Evolutionary conservation across 2,888 invertebrate species (phyloP).

Genomic region (Bimastos eiseni): DNA sequence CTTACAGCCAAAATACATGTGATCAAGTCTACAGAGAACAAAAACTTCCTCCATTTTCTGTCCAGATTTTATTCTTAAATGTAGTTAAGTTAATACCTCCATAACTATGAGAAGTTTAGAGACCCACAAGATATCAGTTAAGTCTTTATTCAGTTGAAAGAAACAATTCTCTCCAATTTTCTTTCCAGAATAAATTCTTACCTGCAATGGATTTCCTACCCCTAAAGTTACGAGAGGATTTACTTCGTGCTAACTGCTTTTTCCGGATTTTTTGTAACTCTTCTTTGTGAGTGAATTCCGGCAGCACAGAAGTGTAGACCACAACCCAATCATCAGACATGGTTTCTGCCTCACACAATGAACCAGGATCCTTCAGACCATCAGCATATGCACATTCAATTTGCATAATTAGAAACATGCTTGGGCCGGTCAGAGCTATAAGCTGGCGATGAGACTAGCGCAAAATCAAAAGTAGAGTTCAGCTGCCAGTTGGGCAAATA

Average conservation of each 20-base stretch:
- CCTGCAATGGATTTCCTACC: neutral
- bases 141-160: neutral
- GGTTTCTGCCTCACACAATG: neutral
- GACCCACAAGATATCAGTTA: neutral
- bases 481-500: neutral
- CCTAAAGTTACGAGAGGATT: neutral
- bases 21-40: neutral
- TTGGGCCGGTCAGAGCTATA: neutral
- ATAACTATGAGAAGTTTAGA: neutral
- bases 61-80: neutral
- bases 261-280: neutral
- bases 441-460: neutral
- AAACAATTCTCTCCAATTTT: neutral
- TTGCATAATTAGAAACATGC: slow-evolving; percentile 4
- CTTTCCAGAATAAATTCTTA: neutral
- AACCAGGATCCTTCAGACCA: neutral
- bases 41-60: neutral
- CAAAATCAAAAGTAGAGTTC: neutral
- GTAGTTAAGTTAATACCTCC: neutral
- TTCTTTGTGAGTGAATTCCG: slow-evolving; percentile 4
- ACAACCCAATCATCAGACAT: neutral
- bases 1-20: neutral
- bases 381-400: neutral
- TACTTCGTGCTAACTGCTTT: neutral
- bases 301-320: neutral